A percentile compares a stretch with the other conserved stretches of the same genome.
Conservation (phyloP, 2,113 vertebrate genomes). For the Platysternon megacephalum region DNA sequence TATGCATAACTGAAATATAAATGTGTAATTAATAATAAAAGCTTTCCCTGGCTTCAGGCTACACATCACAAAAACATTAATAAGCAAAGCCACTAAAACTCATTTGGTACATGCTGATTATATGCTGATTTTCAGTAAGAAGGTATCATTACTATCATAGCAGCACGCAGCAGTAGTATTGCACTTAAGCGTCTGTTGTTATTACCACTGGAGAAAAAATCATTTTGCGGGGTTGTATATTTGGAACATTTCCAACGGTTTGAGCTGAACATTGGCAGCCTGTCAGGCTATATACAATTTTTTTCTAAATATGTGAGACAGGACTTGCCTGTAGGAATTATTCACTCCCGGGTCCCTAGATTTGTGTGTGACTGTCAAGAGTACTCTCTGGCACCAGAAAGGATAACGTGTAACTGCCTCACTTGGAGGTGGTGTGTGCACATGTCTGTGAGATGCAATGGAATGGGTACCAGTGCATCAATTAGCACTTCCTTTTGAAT, state of each 20-base stretch:
- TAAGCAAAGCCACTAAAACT: constrained; percentile 57
- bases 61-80: constrained; percentile 39
- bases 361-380: background rate
- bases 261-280: constrained; percentile 35
- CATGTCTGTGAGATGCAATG: background rate
- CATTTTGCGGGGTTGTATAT: constrained; percentile 33
- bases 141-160: constrained; percentile 37
- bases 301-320: constrained; percentile 31
- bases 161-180: background rate
- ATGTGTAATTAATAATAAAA: background rate
- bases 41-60: constrained; percentile 33
- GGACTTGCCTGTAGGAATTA: constrained; percentile 21
- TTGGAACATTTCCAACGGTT: constrained; percentile 33
- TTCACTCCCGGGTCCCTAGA: background rate
- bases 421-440: background rate
- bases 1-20: constrained; percentile 11
- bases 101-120: constrained; percentile 64
- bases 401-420: background rate
- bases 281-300: constrained; percentile 26
- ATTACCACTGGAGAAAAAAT: constrained; percentile 26
- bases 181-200: constrained; percentile 47
- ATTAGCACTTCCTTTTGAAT: background rate
- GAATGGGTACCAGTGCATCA: background rate
- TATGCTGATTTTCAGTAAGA: constrained; percentile 53
- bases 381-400: background rate